Conservation (phyloP, 2,113 vertebrate species). For the Scatophagus argus region DNA sequence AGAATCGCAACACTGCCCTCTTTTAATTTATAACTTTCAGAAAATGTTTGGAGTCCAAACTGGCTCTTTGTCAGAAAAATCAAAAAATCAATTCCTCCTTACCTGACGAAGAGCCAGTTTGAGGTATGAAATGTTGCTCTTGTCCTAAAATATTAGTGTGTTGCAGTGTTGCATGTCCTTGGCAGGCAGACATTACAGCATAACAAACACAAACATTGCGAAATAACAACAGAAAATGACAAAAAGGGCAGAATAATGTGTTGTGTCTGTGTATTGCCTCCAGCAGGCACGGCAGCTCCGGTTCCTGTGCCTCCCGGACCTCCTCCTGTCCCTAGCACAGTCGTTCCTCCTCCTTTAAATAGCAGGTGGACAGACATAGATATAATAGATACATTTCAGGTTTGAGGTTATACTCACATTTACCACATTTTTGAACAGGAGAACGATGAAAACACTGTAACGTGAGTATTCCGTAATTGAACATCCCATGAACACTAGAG, state of each 20-base stretch:
- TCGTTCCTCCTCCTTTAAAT: constrained; percentile 57
- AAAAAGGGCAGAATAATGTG: not conserved
- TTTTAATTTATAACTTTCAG: constrained; percentile 2
- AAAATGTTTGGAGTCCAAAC: constrained; percentile 3
- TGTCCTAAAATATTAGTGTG: constrained; percentile 1
- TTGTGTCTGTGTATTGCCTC: constrained; percentile 60
- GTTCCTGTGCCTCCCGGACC: constrained; percentile 65
- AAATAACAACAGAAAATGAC: not conserved
- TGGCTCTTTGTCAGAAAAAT: constrained; percentile 12
- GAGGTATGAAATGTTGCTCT: not conserved
- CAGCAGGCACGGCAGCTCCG: constrained; percentile 65
- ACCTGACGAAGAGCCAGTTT: constrained; percentile 8
- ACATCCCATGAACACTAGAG: constrained; percentile 43
- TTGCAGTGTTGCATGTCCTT: not conserved
- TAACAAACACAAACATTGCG: not conserved
- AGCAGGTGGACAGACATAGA: constrained; percentile 2
- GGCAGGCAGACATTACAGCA: constrained; percentile 1
- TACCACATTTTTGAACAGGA: not conserved
- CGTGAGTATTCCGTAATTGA: not conserved
- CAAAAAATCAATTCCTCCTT: not conserved
- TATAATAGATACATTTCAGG: not conserved
- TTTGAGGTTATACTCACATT: not conserved
- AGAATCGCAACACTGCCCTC: not conserved
- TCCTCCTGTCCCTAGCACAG: constrained; percentile 44
- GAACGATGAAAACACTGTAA: not conserved